Conservation (phyloP, 2,113 vertebrate species). For the Albula goreensis region DNA sequence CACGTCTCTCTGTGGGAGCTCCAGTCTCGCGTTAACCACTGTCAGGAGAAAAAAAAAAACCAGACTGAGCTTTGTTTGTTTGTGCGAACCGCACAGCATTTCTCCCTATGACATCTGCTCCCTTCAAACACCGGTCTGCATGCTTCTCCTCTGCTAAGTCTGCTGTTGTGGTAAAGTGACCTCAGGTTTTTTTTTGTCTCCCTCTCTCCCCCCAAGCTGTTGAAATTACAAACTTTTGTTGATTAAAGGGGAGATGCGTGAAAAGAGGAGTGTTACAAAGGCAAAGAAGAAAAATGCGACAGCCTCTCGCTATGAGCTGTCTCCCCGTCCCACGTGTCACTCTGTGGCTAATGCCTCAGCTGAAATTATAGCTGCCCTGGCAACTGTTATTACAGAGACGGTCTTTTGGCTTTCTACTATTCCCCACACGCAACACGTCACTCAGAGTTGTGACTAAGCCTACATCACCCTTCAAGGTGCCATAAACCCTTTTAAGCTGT, state of each 20-base stretch:
- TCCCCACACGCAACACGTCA: neutral
- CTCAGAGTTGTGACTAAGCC: neutral
- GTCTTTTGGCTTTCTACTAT: neutral
- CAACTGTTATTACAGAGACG: conserved; percentile 31
- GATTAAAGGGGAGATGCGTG: neutral
- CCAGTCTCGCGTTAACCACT: no score
- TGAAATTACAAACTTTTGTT: conserved; percentile 3
- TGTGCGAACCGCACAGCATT: no score
- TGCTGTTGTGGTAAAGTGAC: neutral
- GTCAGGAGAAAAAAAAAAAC: no score
- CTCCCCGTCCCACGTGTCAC: neutral
- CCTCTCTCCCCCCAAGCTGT: neutral
- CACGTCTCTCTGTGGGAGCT: no score
- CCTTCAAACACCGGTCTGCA: neutral
- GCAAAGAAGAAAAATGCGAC: neutral
- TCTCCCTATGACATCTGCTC: neutral
- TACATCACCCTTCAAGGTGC: neutral
- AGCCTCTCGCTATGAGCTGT: neutral
- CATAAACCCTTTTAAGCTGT: neutral
- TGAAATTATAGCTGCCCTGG: conserved; percentile 22
- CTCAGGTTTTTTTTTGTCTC: neutral
- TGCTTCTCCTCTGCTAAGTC: neutral
- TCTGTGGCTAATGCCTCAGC: conserved; percentile 18
- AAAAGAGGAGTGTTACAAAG: neutral
- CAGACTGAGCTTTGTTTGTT: no score